These are phyloP conservation scores for Ceyx erithaca DNA, from an alignment of 2,797 vertebrate genomes.

Conservation along the genomic window DNA sequence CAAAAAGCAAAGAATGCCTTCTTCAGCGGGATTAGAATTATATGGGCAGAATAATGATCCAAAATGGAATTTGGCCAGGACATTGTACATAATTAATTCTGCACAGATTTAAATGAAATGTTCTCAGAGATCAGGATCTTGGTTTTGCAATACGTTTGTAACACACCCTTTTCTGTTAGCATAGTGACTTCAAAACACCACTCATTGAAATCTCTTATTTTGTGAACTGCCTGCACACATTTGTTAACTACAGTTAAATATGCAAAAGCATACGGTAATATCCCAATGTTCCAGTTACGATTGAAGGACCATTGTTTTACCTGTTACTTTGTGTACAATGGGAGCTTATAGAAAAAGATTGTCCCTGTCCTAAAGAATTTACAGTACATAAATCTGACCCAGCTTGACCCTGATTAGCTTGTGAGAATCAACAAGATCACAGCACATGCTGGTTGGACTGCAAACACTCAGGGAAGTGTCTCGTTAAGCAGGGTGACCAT, in stretches of 20 bases:
- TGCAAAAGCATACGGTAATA: background rate
- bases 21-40: background rate
- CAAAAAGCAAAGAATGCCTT: background rate
- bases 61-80: background rate
- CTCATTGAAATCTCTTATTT: background rate
- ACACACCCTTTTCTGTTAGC: background rate
- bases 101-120: background rate
- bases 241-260: background rate
- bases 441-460: background rate
- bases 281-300: background rate
- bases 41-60: background rate
- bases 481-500: background rate
- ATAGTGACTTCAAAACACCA: background rate
- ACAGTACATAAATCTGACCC: background rate
- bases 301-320: background rate
- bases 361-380: background rate
- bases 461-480: background rate
- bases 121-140: background rate
- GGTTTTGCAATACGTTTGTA: background rate
- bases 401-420: background rate
- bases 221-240: background rate
- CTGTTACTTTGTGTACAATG: background rate
- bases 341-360: background rate
- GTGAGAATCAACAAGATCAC: conserved; percentile 12
- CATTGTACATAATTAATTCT: background rate